A percentile compares a stretch with the other conserved stretches of the same genome.
Evolutionary conservation across 2,113 vertebrate genomes (phyloP).

Genomic region (Bufo bufo): DNA sequence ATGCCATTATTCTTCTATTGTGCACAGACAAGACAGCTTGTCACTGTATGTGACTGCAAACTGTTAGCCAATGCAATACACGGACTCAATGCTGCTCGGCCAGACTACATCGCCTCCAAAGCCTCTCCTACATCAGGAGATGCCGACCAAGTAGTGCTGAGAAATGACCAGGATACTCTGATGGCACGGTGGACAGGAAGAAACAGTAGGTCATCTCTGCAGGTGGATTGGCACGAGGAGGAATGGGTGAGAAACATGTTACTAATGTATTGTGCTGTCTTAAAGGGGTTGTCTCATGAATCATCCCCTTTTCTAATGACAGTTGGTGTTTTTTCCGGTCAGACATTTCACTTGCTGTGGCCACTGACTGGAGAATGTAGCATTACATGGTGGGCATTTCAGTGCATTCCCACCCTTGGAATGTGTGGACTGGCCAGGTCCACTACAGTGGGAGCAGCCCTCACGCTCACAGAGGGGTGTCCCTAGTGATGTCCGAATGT

Average conservation of each 20-base stretch:
- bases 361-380: too few species aligned
- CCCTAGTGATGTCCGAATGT: too few species aligned
- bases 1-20: constrained; percentile 21
- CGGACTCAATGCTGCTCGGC: constrained; percentile 89
- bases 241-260: constrained; percentile 82
- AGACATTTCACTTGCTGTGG: too few species aligned
- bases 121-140: constrained; percentile 88
- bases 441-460: too few species aligned
- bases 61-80: constrained; percentile 92
- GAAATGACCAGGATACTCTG: constrained; percentile 95
- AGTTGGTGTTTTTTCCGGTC: not conserved
- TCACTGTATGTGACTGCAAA: constrained; percentile 95
- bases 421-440: too few species aligned
- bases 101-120: constrained; percentile 95
- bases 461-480: too few species aligned
- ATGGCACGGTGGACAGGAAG: constrained; percentile 90
- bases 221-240: constrained; percentile 92
- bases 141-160: constrained; percentile 91
- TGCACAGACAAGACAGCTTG: constrained; percentile 89
- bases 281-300: not conserved
- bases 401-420: too few species aligned
- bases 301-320: not conserved
- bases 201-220: constrained; percentile 87
- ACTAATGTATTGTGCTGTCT: not conserved
- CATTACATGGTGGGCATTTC: too few species aligned